These are phyloP conservation scores for Philopotamus ludificatus DNA, from an alignment of 1,140 invertebrate genomes.

Conservation along the genomic window DNA sequence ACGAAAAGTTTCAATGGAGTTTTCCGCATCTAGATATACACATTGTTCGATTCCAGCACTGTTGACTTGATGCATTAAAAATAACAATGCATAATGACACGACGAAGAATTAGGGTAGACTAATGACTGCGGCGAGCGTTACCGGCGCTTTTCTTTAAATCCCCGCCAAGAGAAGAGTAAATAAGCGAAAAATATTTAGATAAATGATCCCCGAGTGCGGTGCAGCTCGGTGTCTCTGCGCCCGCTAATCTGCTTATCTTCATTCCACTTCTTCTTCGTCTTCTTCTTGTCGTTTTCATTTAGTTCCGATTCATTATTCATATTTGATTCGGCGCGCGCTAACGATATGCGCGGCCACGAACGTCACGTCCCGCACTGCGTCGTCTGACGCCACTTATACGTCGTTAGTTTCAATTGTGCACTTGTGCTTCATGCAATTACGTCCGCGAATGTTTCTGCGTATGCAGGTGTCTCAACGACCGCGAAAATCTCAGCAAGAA, in stretches of 20 bases:
- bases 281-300: constrained; percentile 33
- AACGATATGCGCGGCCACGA: constrained; percentile 41
- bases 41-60: not conserved
- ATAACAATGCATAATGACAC: too few species aligned
- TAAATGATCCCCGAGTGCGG: constrained; percentile 41
- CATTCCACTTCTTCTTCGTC: constrained; percentile 31
- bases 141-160: constrained; percentile 27
- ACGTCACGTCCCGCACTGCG: constrained; percentile 27
- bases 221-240: constrained; percentile 40
- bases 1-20: too few species aligned
- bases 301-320: constrained; percentile 37
- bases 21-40: not conserved
- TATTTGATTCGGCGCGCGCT: constrained; percentile 40
- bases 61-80: too few species aligned
- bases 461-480: not conserved
- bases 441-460: not conserved
- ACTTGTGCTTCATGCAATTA: constrained; percentile 21
- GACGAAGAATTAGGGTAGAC: too few species aligned
- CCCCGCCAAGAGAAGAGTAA: constrained; percentile 25
- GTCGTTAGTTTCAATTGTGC: constrained; percentile 42
- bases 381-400: constrained; percentile 33
- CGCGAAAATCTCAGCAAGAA: too few species aligned
- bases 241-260: constrained; percentile 41
- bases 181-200: constrained; percentile 42
- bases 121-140: constrained; percentile 6